A percentile compares a stretch with the other conserved stretches of the same genome.
Conservation (phyloP, 2,888 invertebrate species). For the Drosophila monieri region DNA sequence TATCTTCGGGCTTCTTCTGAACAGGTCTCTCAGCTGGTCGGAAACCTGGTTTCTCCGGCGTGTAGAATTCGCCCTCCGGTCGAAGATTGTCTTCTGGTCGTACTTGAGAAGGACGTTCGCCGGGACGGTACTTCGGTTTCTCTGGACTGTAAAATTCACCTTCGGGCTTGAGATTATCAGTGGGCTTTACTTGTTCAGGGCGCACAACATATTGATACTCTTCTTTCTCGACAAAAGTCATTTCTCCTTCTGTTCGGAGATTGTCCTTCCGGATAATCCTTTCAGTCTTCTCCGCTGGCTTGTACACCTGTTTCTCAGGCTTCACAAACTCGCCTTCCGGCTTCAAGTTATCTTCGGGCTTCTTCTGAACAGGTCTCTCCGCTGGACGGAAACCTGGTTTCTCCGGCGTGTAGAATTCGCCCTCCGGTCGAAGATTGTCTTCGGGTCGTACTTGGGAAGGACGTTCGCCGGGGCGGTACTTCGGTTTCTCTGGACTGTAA, state of each 20-base stretch:
- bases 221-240: slow-evolving; percentile 83
- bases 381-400: slow-evolving; percentile 70
- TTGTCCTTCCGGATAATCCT: slow-evolving; percentile 86
- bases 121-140: slow-evolving; percentile 82
- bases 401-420: slow-evolving; percentile 77
- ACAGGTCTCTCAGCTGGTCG: slow-evolving; percentile 28
- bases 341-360: slow-evolving; percentile 85
- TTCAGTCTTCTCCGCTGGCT: slow-evolving; percentile 81
- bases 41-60: slow-evolving; percentile 31
- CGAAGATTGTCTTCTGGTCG: slow-evolving; percentile 45
- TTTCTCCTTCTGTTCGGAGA: slow-evolving; percentile 85
- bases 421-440: neutral
- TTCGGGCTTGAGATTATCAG: slow-evolving; percentile 45
- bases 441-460: neutral
- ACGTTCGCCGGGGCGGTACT: neutral
- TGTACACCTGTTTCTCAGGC: slow-evolving; percentile 84
- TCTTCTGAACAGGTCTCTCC: slow-evolving; percentile 81
- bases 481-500: neutral
- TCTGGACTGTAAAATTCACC: slow-evolving; percentile 65
- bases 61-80: slow-evolving; percentile 37
- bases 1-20: slow-evolving; percentile 27
- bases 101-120: slow-evolving; percentile 83
- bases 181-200: slow-evolving; percentile 31
- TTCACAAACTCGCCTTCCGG: slow-evolving; percentile 86
- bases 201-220: slow-evolving; percentile 80